Conservation (phyloP, 2,888 invertebrate species). For the Phragmatobia fuliginosa region DNA sequence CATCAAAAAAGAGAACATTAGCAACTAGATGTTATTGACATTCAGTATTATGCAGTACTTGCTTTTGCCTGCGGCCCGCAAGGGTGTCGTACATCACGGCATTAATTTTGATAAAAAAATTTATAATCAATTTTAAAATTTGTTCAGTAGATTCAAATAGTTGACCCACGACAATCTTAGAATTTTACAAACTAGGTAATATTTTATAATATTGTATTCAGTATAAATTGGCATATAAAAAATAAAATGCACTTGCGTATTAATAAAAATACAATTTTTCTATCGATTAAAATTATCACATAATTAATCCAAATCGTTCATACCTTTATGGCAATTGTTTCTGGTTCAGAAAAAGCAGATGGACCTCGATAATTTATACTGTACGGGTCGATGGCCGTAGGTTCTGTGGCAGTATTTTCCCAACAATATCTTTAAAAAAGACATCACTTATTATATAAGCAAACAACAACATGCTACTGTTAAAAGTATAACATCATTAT, state of each 20-base stretch:
- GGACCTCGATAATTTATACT: conserved; percentile 74
- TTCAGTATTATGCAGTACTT: not conserved
- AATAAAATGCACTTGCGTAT: not conserved
- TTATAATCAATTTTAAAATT: no score
- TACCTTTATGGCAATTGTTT: conserved; percentile 77
- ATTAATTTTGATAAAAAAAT: no score
- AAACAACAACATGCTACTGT: not conserved
- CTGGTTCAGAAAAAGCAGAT: conserved; percentile 79
- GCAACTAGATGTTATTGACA: not conserved
- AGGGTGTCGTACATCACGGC: no score
- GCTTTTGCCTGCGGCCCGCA: no score
- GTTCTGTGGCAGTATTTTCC: conserved; percentile 58
- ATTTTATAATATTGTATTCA: no score
- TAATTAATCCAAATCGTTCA: not conserved
- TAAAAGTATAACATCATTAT: no score
- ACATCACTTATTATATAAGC: not conserved
- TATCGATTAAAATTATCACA: no score
- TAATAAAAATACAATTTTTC: not conserved
- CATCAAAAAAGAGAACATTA: not conserved
- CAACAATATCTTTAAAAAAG: conserved; percentile 64
- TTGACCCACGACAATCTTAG: no score
- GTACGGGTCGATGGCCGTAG: conserved; percentile 65
- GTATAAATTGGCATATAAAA: not conserved
- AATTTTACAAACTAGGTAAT: no score
- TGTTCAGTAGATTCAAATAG: no score